Base-by-base conservation (phyloP, 2,888 invertebrate genomes). In the Suillia variegata region DNA sequence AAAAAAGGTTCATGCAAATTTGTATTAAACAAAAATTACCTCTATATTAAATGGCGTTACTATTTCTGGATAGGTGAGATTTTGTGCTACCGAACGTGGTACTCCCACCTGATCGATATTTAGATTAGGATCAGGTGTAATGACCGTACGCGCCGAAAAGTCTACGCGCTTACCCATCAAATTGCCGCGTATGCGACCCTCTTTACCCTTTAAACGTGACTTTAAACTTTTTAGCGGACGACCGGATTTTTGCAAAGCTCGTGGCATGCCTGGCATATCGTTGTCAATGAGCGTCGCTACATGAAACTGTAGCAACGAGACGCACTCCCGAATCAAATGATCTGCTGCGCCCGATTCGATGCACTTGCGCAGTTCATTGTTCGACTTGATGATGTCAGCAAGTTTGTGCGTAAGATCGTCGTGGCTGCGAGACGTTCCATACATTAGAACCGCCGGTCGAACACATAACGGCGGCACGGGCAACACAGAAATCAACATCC, bases 391-490 rank as follows among this genome's bases (percentile, higher is more conserved):
- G 54, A 88, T 88, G 68, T 88, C 88, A 0, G 87, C 83, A 58
- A 89, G 77, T 71, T 89, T 88, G 77, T 88, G 87, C 0, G 88
- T 89, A 64, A 88, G 80, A 81, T 89, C 88, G 75, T 88, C 88
- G 81, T 85, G 70, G 78, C 87, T 88, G 63, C 86, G 82, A 2
- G 87, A 86, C 68, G 85, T 33, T 0, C 67, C 67, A 92, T 96
- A 96, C 65, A 68, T 67, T n/a, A 97, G 93, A n/a, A 98, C 97
- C 56, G 97, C 96, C 0, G 98, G 98, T 66, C 98, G 86, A 0
- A 98, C 97, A 6, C 92, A 88, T 15, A 98, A 83, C 5, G 98
- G 98, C 4, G 98, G 96, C 0, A 98, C 97, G 1, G 98, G 97
- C 60, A 98, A 80, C 13, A 96, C 96, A 5, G 96, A 96, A 4